Base-by-base conservation (phyloP, 2,888 invertebrate genomes). In the Eulithis prunata region DNA sequence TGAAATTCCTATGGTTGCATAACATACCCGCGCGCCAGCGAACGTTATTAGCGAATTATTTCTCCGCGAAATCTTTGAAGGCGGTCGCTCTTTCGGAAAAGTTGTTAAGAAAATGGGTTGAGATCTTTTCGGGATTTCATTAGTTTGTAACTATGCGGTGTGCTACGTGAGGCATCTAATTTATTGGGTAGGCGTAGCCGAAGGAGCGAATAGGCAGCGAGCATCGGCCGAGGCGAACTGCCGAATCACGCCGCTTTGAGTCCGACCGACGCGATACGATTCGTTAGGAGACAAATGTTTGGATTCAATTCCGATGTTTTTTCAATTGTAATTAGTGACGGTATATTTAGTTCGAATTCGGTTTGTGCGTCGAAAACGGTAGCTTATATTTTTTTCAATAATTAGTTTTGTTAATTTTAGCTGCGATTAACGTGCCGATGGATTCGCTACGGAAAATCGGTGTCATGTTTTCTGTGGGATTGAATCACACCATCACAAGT, bases 1-100 rank as follows among this genome's bases (percentile, higher is more conserved):
- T 93, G 93, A 93, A 93, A 93, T 93, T 93, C 93, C 92, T 90
- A 92, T 91, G 93, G 93, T 93, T 91, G 92, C 93, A 91, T 92
- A 92, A 91, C 92, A 89, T 91, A 89, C 87, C 89, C 91, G 90
- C 84, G 88, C 84, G 88, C 84, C 87, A 88, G 89, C 77, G 84
- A 83, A 84, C 90, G 92, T 90, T 91, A 91, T 91, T 92, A 92
- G 88, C 90, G 88, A 91, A 92, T 92, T 91, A 92, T 91, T 91
- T 89, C 90, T 88, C 83, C 79, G 88, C 83, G 84, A 84, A 90
- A 92, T 93, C 92, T 93, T 93, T 93, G 92, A 93, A 92, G 91
- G 89, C 91, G 89, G 86, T 87, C 88, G 92, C 88, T 92, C 93
- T 92, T 85, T 89, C 83, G 93, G 93, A 93, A 93, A 92, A 93